Conservation (phyloP, 2,888 invertebrate species). For the Pheosia tremula region DNA sequence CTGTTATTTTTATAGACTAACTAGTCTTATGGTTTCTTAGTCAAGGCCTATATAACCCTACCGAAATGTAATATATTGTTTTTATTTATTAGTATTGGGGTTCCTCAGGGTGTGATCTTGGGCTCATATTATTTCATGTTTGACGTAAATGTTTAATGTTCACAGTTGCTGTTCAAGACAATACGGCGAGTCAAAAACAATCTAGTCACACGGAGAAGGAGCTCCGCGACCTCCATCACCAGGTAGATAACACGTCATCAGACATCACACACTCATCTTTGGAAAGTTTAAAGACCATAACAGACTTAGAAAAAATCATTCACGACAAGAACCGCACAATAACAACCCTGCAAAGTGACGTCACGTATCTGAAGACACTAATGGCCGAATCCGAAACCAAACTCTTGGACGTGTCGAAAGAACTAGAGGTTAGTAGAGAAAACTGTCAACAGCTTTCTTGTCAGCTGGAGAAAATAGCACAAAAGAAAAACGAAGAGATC, state of each 20-base stretch:
- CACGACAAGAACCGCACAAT: conserved; percentile 74
- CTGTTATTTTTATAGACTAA: no score
- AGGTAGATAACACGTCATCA: conserved; percentile 73
- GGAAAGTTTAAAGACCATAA: conserved; percentile 71
- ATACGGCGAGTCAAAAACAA: conserved; percentile 44
- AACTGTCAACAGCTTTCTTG: conserved; percentile 67
- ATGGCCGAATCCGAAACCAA: conserved; percentile 75
- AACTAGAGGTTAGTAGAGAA: conserved; percentile 67
- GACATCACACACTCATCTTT: conserved; percentile 67
- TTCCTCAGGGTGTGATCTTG: background rate
- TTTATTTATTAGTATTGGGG: background rate
- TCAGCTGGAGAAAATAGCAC: conserved; percentile 73
- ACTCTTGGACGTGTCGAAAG: conserved; percentile 67
- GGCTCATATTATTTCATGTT: conserved; percentile 7
- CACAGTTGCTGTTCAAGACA: conserved; percentile 63
- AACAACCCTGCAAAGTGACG: conserved; percentile 69
- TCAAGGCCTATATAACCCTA: background rate
- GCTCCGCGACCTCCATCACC: conserved; percentile 52
- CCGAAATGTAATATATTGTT: background rate
- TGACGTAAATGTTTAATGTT: conserved; percentile 25
- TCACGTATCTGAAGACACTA: conserved; percentile 66
- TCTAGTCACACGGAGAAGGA: conserved; percentile 48
- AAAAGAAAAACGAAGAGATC: conserved; percentile 76
- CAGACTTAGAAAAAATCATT: conserved; percentile 74
- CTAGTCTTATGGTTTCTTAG: background rate